Evolutionary conservation across 2,888 invertebrate species (phyloP), one percentile per base, ranked within the genome.

Genomic region (Eupithecia centaureata): DNA sequence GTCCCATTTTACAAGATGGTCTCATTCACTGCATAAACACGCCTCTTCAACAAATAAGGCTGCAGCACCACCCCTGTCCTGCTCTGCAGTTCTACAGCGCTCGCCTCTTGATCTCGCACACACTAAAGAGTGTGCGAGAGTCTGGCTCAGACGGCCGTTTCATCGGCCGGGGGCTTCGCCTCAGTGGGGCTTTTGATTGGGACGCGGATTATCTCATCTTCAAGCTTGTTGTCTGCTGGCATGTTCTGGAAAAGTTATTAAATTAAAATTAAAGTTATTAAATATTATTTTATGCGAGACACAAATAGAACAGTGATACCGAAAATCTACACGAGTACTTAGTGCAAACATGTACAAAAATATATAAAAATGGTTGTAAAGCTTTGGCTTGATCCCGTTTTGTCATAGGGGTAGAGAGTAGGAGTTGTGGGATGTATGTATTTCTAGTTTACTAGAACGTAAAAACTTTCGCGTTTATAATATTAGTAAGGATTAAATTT

Each of bases 111-210:
- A 30, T 5, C 57, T 57, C 65, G 68, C 70, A 68, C 72, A 74
- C 74, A 61, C 77, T 83, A 86, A 57, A 85, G 77, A 59, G 86
- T 85, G 72, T 80, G 82, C 66, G 82, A 80, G 66, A 75, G 71
- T 70, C 75, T 77, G 57, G 76, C 85, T 93, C 92, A 93, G 65
- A 93, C 93, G 65, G 93, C 90, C 7, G 93, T 93, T 84, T 93
- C 93, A 77, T 91, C 91, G 1, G 91, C 85, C 27, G 83, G 76
- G 74, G 80, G 67, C 38, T 67, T 70, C 35, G 18, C 76, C 74
- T 84, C 85, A 2, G 85, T 78, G 13, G 87, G 81, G 62, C 80
- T 82, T 75, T 82, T 82, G 38, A 86, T 81, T 0, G 90, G 87
- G 2, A 90, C 86, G 0, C 88, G 77, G 73, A 92, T 84, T 28